Evolutionary conservation across 2,888 invertebrate species (phyloP).

Genomic region (Drosophila helvetica): DNA sequence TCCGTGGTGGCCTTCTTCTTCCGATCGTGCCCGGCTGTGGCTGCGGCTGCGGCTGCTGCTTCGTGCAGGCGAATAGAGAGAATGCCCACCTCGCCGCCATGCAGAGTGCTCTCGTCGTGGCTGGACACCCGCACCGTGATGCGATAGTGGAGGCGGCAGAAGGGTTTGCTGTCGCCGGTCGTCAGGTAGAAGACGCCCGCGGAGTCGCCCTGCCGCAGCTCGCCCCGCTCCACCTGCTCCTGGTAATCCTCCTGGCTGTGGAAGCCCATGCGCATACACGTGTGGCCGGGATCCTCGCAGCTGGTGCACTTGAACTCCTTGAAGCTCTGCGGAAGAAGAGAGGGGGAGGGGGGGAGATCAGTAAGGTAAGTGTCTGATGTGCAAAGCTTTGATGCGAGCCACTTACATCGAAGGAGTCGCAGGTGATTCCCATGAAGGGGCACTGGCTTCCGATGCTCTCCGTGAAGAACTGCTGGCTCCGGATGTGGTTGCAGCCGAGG

Average conservation of each 20-base stretch:
- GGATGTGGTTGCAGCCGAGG: conserved; percentile 93
- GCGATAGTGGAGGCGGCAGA: conserved; percentile 93
- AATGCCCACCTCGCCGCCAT: conserved; percentile 92
- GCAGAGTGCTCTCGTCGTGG: conserved; percentile 88
- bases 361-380: no score
- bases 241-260: conserved; percentile 86
- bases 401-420: conserved; percentile 90
- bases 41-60: not conserved
- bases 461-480: conserved; percentile 92
- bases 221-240: conserved; percentile 83
- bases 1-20: conserved; percentile 84
- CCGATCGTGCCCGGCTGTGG: conserved; percentile 84
- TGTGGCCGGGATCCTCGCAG: conserved; percentile 87
- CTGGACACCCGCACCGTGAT: conserved; percentile 90
- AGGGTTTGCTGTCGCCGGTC: conserved; percentile 89
- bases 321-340: conserved; percentile 84
- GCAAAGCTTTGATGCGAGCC: not conserved
- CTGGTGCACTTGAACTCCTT: conserved; percentile 88
- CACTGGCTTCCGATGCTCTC: conserved; percentile 92
- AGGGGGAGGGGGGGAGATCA: not conserved
- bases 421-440: conserved; percentile 91
- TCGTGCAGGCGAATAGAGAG: conserved; percentile 88
- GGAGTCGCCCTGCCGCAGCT: conserved; percentile 83
- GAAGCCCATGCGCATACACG: conserved; percentile 89
- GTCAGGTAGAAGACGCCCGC: conserved; percentile 88